A percentile compares a stretch with the other conserved stretches of the same genome.
phyloP scores from a whole-genome alignment of 2,113 vertebrate species.

The Melanocharis versteri region DNA sequence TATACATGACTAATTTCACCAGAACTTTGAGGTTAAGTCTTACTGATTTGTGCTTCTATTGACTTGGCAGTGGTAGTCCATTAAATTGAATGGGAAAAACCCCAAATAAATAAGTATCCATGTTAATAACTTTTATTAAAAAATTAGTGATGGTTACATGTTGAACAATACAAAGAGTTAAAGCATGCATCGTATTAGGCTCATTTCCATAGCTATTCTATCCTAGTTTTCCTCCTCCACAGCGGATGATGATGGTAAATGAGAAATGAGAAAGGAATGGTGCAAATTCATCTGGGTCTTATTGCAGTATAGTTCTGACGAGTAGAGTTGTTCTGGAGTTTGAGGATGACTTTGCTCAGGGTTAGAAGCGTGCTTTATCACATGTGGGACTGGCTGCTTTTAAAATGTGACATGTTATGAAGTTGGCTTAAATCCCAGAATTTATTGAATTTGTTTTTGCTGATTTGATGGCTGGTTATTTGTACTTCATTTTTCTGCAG shows the following conservation, averaged over 20 bases:
- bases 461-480: not conserved
- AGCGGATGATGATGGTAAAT: not conserved
- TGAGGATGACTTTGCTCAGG: not conserved
- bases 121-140: not conserved
- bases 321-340: not conserved
- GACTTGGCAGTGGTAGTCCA: not conserved
- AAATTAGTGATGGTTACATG: not conserved
- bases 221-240: not conserved
- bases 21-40: not conserved
- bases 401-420: not conserved
- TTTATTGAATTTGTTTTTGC: not conserved
- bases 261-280: not conserved
- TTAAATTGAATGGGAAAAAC: not conserved
- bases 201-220: not conserved
- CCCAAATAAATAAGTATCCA: not conserved
- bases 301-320: not conserved
- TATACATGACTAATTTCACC: not conserved
- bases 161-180: not conserved
- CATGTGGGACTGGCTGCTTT: not conserved
- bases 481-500: not conserved
- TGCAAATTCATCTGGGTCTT: not conserved
- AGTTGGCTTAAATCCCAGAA: conserved; percentile 9
- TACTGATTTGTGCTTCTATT: not conserved
- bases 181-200: not conserved
- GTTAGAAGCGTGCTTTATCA: not conserved